A percentile compares a stretch with the other conserved stretches of the same genome.
Evolutionary conservation across 1,140 invertebrate genomes (phyloP).

Genomic region (Trypoxylus dichotomus): DNA sequence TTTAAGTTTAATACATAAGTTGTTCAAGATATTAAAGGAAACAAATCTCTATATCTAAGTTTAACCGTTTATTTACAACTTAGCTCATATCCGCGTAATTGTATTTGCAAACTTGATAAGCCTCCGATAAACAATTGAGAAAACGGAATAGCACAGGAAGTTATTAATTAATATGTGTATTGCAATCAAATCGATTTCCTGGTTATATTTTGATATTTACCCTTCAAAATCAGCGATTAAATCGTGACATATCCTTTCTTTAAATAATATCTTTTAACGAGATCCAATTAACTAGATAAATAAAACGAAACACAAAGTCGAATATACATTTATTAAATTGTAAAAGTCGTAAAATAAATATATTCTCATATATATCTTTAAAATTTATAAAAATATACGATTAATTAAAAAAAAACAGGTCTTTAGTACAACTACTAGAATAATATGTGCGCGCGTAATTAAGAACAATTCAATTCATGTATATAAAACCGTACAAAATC

Average conservation of each 20-base stretch:
- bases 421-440: neutral
- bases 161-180: neutral
- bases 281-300: neutral
- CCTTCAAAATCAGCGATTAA: neutral
- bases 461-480: neutral
- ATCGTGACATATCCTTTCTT: neutral
- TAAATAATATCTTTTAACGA: neutral
- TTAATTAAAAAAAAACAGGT: neutral
- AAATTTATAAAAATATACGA: conserved; percentile 17
- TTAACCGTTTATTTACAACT: no score
- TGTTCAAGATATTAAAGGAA: no score
- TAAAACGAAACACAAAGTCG: neutral
- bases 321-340: conserved; percentile 17
- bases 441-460: neutral
- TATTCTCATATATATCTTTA: neutral
- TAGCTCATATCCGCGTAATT: neutral
- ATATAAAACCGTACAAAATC: neutral
- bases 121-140: neutral
- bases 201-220: neutral
- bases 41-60: no score
- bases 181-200: neutral
- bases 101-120: neutral
- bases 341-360: conserved; percentile 13
- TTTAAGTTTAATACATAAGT: no score
- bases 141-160: neutral